phyloP scores from a whole-genome alignment of 2,888 invertebrate species.

The Ophion ellenae region DNA sequence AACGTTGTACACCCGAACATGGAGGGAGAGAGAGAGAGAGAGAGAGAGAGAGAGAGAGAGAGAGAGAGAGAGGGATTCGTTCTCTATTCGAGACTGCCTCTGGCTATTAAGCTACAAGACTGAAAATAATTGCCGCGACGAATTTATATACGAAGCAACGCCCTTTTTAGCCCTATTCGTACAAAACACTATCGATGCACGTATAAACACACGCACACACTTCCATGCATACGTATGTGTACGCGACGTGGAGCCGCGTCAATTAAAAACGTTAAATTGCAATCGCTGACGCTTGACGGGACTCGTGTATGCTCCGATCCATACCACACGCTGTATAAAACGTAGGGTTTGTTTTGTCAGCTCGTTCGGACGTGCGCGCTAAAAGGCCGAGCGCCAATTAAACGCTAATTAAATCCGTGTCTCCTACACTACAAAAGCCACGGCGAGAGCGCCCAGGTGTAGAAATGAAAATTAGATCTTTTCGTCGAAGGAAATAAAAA shows the following conservation, averaged over 20 bases:
- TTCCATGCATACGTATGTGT: neutral
- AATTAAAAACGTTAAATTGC: conserved; percentile 72
- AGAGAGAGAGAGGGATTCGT: conserved; percentile 5
- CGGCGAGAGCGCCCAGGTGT: conserved; percentile 45
- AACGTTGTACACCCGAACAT: conserved; percentile 42
- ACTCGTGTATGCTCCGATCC: conserved; percentile 44
- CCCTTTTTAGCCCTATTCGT: conserved; percentile 54
- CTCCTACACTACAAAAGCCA: conserved; percentile 50
- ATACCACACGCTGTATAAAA: conserved; percentile 39
- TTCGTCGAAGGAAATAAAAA: conserved; percentile 55
- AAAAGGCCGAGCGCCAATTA: conserved; percentile 69
- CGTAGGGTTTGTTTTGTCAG: conserved; percentile 32
- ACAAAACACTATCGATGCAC: conserved; percentile 48
- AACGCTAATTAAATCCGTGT: conserved; percentile 76
- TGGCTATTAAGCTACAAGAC: conserved; percentile 65
- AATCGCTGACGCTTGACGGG: conserved; percentile 70
- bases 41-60: neutral
- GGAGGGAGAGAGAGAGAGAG: neutral
- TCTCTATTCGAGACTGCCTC: conserved; percentile 48
- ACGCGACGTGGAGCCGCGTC: conserved; percentile 46
- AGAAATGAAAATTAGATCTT: conserved; percentile 57
- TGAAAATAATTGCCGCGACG: conserved; percentile 76
- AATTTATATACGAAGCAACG: conserved; percentile 75
- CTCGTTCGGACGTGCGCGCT: conserved; percentile 53
- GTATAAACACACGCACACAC: neutral